phyloP scores from a whole-genome alignment of 2,888 invertebrate species.

The Miltochrista miniata region DNA sequence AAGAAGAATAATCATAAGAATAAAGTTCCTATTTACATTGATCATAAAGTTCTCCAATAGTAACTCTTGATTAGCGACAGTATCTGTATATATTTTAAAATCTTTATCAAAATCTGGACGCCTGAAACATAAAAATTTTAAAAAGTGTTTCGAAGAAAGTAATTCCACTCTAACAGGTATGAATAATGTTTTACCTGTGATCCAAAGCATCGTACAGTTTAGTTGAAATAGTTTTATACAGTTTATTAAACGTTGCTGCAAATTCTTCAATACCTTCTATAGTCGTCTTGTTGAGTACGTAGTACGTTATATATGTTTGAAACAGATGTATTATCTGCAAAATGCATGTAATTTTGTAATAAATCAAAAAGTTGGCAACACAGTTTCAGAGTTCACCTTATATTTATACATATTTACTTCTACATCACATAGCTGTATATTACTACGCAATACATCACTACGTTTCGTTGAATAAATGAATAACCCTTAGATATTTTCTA shows the following conservation, averaged over 20 bases:
- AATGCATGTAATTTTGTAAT: slow-evolving; percentile 14
- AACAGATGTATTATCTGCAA: slow-evolving; percentile 90
- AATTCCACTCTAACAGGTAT: background rate
- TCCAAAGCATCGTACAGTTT: slow-evolving; percentile 92
- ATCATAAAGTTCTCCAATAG: slow-evolving; percentile 89
- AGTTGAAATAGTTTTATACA: slow-evolving; percentile 86
- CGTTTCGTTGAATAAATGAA: no score
- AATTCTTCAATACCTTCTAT: slow-evolving; percentile 92
- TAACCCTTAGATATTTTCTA: no score
- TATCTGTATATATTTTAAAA: slow-evolving; percentile 88
- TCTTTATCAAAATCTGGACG: slow-evolving; percentile 89
- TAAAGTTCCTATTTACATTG: slow-evolving; percentile 51
- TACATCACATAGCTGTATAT: no score
- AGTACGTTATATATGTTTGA: slow-evolving; percentile 88
- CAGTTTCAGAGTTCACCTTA: no score
- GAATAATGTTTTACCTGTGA: slow-evolving; percentile 82
- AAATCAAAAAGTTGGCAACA: no score
- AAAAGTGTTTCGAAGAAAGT: background rate
- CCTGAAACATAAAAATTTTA: slow-evolving; percentile 35
- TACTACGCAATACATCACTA: no score
- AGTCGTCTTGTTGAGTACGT: slow-evolving; percentile 89
- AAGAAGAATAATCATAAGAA: background rate
- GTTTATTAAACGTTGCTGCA: slow-evolving; percentile 86
- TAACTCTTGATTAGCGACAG: slow-evolving; percentile 87
- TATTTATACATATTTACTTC: no score